phyloP scores from a whole-genome alignment of 2,888 invertebrate genomes.

The Carabus problematicus region DNA sequence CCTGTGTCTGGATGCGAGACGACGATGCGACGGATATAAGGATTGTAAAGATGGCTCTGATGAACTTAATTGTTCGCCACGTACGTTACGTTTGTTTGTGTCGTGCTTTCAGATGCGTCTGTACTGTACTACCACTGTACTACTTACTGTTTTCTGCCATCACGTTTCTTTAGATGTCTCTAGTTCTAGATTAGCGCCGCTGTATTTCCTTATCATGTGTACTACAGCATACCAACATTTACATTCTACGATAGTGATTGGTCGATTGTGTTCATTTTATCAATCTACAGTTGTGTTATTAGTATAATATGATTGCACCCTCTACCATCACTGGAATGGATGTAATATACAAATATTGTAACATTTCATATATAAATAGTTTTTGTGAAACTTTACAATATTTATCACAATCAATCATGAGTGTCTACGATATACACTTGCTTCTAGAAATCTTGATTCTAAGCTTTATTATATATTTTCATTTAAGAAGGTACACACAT shows the following conservation, averaged over 20 bases:
- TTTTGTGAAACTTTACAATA: too few relatives aligned
- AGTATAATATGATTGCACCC: too few relatives aligned
- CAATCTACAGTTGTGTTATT: too few relatives aligned
- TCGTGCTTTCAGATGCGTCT: slow-evolving; percentile 20
- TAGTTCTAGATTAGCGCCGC: slow-evolving; percentile 45
- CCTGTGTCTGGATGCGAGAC: slow-evolving; percentile 64
- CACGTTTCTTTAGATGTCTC: slow-evolving; percentile 23
- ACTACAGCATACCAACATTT: neutral
- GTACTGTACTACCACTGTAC: slow-evolving; percentile 1
- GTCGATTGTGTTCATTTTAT: too few relatives aligned
- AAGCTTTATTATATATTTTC: neutral
- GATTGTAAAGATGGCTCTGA: slow-evolving; percentile 65
- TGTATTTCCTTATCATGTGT: slow-evolving; percentile 17
- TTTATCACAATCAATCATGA: neutral
- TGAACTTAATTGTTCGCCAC: slow-evolving; percentile 58
- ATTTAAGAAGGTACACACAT: slow-evolving; percentile 5
- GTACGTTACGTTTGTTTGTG: slow-evolving; percentile 29
- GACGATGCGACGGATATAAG: slow-evolving; percentile 61
- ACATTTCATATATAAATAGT: too few relatives aligned
- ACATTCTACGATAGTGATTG: too few relatives aligned
- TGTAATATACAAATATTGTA: too few relatives aligned
- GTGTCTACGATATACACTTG: slow-evolving; percentile 1
- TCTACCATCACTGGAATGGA: too few relatives aligned
- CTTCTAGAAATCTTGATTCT: neutral
- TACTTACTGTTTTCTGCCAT: slow-evolving; percentile 18